Evolutionary conservation across 2,113 vertebrate genomes (phyloP).

Genomic region (Hydropotes inermis): DNA sequence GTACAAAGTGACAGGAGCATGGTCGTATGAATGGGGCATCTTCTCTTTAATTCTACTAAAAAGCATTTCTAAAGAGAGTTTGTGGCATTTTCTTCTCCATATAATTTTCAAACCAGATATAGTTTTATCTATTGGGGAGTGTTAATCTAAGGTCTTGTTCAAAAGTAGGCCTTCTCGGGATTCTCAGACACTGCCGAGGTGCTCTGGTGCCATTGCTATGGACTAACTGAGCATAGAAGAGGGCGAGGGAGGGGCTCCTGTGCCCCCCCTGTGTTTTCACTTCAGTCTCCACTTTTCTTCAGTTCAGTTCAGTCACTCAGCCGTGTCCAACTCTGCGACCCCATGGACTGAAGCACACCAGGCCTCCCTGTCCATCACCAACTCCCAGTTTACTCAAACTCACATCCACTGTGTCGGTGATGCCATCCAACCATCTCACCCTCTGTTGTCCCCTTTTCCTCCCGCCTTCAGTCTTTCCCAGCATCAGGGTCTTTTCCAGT

Average conservation of each 20-base stretch:
- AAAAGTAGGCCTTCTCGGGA: neutral
- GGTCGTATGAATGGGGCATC: neutral
- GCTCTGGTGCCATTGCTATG: neutral
- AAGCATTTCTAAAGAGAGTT: neutral
- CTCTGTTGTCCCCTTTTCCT: neutral
- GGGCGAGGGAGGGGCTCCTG: too few species aligned
- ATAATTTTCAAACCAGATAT: neutral
- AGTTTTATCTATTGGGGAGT: neutral
- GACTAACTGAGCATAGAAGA: too few species aligned
- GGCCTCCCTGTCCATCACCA: neutral
- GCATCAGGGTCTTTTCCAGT: neutral
- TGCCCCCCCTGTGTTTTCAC: neutral
- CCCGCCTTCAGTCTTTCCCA: neutral
- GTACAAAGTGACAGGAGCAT: neutral
- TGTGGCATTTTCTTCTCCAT: neutral
- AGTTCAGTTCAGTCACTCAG: neutral
- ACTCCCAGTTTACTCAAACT: neutral
- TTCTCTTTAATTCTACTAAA: neutral
- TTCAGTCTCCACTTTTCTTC: neutral
- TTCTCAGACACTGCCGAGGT: neutral
- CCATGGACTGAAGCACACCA: fast-evolving
- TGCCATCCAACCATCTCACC: neutral
- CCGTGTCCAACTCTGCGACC: fast-evolving
- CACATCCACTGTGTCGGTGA: fast-evolving
- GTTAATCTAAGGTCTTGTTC: neutral